Percentiles rank a stretch among this genome's conserved stretches.
Evolutionary conservation across 2,113 vertebrate genomes (phyloP).

Genomic region (Sinocyclocheilus maitianheensis): DNA sequence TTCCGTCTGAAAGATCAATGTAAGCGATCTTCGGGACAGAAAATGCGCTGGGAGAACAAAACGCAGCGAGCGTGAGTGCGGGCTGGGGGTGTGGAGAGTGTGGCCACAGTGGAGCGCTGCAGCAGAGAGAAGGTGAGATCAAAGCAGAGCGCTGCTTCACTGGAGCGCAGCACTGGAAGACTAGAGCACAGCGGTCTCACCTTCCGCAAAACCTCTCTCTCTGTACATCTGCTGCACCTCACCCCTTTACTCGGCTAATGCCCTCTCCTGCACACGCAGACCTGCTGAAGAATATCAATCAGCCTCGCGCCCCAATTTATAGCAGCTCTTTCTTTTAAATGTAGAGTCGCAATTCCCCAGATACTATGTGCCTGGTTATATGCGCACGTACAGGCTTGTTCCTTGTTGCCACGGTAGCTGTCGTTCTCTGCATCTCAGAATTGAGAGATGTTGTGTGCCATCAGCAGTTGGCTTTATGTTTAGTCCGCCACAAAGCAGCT

Average conservation of each 20-base stretch:
- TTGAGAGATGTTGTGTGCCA: constrained; percentile 5
- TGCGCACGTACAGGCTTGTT: background rate
- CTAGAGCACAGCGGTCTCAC: constrained; percentile 47
- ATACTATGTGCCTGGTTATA: constrained; percentile 32
- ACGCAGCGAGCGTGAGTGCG: constrained; percentile 52
- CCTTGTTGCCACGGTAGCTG: constrained; percentile 24
- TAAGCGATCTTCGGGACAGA: constrained; percentile 49
- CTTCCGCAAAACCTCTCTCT: constrained; percentile 45
- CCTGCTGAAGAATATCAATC: constrained; percentile 74
- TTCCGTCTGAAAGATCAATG: constrained; percentile 62
- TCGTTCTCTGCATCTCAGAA: background rate
- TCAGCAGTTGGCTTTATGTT: constrained; percentile 39
- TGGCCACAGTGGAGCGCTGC: constrained; percentile 60
- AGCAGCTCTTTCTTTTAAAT: constrained; percentile 44
- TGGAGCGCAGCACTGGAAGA: constrained; percentile 62
- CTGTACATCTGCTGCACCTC: constrained; percentile 57
- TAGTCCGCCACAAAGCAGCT: constrained; percentile 33
- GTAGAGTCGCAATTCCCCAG: constrained; percentile 40
- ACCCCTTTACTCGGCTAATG: constrained; percentile 59
- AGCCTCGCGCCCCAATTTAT: constrained; percentile 72
- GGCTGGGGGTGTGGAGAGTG: constrained; percentile 50
- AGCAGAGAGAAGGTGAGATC: constrained; percentile 56
- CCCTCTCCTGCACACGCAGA: constrained; percentile 51
- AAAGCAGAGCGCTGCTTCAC: constrained; percentile 62
- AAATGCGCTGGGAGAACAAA: constrained; percentile 38